Percentiles rank a stretch among this genome's conserved stretches.
These are phyloP conservation scores for Canis aureus DNA, from an alignment of 2,113 vertebrate genomes.

Conservation along the genomic window DNA sequence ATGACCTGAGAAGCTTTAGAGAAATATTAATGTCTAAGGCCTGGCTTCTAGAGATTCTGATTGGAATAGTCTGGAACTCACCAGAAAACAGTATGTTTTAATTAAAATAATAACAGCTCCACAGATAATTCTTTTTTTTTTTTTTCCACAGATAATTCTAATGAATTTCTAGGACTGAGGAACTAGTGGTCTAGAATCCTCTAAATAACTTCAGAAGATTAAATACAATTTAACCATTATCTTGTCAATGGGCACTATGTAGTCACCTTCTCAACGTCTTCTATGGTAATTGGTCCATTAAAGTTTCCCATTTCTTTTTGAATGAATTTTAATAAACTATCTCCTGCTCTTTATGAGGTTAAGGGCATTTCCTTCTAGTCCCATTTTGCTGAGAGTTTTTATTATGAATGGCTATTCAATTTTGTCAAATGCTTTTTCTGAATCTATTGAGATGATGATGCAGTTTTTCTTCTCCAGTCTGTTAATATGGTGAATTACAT, in stretches of 20 bases:
- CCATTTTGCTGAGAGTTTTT: slow-evolving; percentile 11
- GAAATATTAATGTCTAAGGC: not conserved
- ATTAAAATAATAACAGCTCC: not conserved
- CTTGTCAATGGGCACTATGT: not conserved
- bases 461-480: not conserved
- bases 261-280: not conserved
- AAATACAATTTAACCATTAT: slow-evolving; percentile 40
- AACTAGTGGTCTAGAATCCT: not conserved
- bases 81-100: slow-evolving; percentile 1
- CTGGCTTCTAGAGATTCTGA: not conserved
- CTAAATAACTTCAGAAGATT: slow-evolving; percentile 33
- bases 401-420: slow-evolving; percentile 18
- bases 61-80: not conserved
- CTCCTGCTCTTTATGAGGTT: not conserved
- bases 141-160: not conserved
- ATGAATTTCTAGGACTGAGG: not conserved
- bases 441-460: not conserved
- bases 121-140: not conserved
- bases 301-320: slow-evolving; percentile 8
- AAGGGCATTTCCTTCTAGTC: slow-evolving; percentile 22
- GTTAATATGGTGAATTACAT: not conserved
- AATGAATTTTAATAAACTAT: slow-evolving; percentile 42
- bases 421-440: slow-evolving; percentile 32
- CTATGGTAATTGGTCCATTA: slow-evolving; percentile 10
- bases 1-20: not conserved